A percentile compares a stretch with the other conserved stretches of the same genome.
These are phyloP conservation scores for Brachionus manjavacas DNA, from an alignment of 1,140 invertebrate genomes.

Conservation along the genomic window DNA sequence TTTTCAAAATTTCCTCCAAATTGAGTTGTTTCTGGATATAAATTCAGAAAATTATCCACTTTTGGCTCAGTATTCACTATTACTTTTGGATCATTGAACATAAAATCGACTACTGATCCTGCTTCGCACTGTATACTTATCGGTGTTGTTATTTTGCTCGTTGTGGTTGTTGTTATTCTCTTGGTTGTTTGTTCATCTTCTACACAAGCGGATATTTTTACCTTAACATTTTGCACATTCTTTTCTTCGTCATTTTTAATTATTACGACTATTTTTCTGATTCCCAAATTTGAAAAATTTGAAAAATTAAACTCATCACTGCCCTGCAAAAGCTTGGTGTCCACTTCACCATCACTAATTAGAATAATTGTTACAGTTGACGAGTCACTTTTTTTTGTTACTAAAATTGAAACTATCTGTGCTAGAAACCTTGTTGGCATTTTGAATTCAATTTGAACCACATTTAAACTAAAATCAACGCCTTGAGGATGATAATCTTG, in stretches of 20 bases:
- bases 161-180: background rate
- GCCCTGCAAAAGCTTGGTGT: background rate
- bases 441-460: background rate
- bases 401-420: background rate
- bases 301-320: background rate
- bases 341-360: background rate
- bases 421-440: background rate
- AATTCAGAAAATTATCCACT: background rate
- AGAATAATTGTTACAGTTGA: background rate
- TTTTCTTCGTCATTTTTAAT: background rate
- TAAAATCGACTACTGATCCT: background rate
- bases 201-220: background rate
- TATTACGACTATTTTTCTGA: background rate
- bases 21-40: background rate
- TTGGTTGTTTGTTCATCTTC: background rate
- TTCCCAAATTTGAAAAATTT: background rate
- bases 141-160: background rate
- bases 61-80: background rate
- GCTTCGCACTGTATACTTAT: background rate
- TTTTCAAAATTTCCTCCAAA: background rate
- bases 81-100: background rate
- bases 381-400: background rate
- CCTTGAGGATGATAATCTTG: background rate
- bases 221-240: background rate
- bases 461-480: background rate